Evolutionary conservation across 1,140 invertebrate genomes (phyloP).

Genomic region (Bombus waltoni): DNA sequence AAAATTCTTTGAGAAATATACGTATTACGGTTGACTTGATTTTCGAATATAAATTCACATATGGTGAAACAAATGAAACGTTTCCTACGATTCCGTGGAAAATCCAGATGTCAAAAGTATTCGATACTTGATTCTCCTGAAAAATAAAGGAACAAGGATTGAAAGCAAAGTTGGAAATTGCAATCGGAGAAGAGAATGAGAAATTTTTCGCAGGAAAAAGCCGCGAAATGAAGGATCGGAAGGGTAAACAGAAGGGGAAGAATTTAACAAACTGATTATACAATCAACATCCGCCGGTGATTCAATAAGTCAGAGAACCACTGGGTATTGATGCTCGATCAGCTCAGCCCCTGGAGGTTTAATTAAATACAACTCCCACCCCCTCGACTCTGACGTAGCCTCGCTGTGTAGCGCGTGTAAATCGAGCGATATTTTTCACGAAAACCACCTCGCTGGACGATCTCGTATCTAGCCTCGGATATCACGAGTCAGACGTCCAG

Average conservation of each 20-base stretch:
- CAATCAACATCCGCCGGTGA: conserved; percentile 41
- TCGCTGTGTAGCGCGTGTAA: conserved; percentile 53
- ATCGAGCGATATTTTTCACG: conserved; percentile 77
- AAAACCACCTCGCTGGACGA: conserved; percentile 71
- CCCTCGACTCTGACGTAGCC: conserved; percentile 27
- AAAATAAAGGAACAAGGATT: too few relatives aligned
- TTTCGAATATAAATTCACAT: too few relatives aligned
- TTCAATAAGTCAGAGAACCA: conserved; percentile 73
- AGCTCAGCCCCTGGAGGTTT: conserved; percentile 79
- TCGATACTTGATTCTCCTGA: too few relatives aligned
- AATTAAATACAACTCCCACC: conserved; percentile 81
- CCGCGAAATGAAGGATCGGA: not conserved
- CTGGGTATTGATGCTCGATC: conserved; percentile 82
- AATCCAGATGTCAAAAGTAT: too few relatives aligned
- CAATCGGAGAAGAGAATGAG: not conserved
- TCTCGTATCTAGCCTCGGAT: conserved; percentile 56
- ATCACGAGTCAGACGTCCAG: conserved; percentile 36
- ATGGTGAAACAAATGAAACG: too few relatives aligned
- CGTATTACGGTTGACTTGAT: too few relatives aligned
- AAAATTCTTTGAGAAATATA: too few relatives aligned
- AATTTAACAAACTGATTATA: conserved; percentile 47
- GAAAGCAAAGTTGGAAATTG: too few relatives aligned
- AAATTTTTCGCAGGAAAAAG: not conserved
- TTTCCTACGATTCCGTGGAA: too few relatives aligned
- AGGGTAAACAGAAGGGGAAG: conserved; percentile 6